These are phyloP conservation scores for Clistopyga incitator DNA, from an alignment of 2,888 invertebrate genomes.

Conservation along the genomic window DNA sequence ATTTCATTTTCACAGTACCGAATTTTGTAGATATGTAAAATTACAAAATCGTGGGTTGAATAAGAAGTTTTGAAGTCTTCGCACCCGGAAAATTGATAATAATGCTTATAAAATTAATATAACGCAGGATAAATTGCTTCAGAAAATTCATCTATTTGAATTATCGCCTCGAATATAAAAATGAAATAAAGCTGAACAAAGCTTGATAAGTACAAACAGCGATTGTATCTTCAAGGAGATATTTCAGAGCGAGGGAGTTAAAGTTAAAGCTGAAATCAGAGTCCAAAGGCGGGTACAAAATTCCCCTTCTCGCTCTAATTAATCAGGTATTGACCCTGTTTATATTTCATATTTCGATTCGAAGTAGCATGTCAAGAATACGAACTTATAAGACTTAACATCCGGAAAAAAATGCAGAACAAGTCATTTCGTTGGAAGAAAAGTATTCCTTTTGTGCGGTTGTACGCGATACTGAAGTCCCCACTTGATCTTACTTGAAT, in stretches of 20 bases:
- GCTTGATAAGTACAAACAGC: not conserved
- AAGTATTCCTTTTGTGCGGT: slow-evolving; percentile 11
- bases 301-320: not conserved
- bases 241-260: not conserved
- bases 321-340: not conserved
- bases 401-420: slow-evolving; percentile 12
- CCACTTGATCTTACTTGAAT: slow-evolving; percentile 26
- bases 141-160: not conserved
- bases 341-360: not conserved
- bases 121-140: not conserved
- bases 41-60: not conserved
- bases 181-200: not conserved
- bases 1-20: not conserved
- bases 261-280: slow-evolving; percentile 10
- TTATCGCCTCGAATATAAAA: not conserved
- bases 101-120: not conserved
- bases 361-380: not conserved
- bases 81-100: not conserved
- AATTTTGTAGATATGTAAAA: not conserved
- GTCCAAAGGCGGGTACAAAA: not conserved
- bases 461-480: slow-evolving; percentile 13
- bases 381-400: not conserved
- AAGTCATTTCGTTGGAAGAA: slow-evolving; percentile 19
- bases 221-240: not conserved
- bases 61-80: not conserved